Evolutionary conservation across 2,888 invertebrate genomes (phyloP).

Genomic region (Amiota communis): DNA sequence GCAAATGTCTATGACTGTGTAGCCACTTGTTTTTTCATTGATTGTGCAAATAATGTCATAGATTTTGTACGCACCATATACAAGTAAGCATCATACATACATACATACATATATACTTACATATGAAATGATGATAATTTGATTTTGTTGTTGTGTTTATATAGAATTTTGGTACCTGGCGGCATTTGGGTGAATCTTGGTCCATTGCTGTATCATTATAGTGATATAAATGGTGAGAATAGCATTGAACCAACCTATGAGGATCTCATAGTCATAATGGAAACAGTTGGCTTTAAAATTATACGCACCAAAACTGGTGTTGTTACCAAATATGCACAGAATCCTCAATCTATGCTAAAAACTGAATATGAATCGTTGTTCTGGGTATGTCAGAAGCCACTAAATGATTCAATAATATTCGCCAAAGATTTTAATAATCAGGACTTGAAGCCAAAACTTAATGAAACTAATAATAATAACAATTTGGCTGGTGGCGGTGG

Average conservation of each 20-base stretch:
- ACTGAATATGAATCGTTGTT: constrained; percentile 94
- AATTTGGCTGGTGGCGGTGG: too few species aligned
- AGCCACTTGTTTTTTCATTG: constrained; percentile 98
- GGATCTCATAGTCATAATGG: constrained; percentile 84
- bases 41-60: constrained; percentile 97
- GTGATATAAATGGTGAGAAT: constrained; percentile 88
- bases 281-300: constrained; percentile 86
- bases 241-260: constrained; percentile 96
- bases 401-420: neutral
- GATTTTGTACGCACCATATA: constrained; percentile 95
- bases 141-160: constrained; percentile 24
- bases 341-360: constrained; percentile 92
- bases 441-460: too few species aligned
- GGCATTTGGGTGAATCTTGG: constrained; percentile 93
- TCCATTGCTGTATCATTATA: constrained; percentile 92
- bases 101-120: too few species aligned
- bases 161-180: constrained; percentile 86
- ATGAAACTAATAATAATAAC: too few species aligned
- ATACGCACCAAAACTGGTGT: constrained; percentile 82
- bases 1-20: constrained; percentile 83
- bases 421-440: too few species aligned
- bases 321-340: constrained; percentile 92
- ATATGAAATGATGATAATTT: neutral
- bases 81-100: constrained; percentile 68
- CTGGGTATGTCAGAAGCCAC: constrained; percentile 90